A percentile compares a stretch with the other conserved stretches of the same genome.
These are phyloP conservation scores for Atethmia centrago DNA, from an alignment of 2,888 invertebrate species.

Conservation along the genomic window DNA sequence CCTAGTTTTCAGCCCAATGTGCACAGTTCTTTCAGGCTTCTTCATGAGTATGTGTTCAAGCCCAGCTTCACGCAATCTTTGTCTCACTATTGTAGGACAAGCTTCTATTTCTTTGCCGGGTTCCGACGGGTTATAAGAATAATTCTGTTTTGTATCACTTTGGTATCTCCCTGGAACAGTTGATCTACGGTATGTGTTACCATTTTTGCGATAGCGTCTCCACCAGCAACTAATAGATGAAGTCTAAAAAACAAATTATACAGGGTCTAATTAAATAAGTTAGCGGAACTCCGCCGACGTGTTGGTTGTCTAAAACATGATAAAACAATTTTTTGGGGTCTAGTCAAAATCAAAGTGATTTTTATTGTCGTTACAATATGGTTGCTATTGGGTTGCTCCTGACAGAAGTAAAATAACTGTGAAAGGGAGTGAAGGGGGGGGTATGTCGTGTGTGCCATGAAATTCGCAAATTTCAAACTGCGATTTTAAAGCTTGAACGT, in stretches of 20 bases:
- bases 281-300: background rate
- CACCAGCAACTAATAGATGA: conserved; percentile 10
- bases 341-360: no score
- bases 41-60: conserved; percentile 27
- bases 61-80: background rate
- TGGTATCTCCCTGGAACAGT: background rate
- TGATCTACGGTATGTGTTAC: background rate
- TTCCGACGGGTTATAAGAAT: fast-evolving
- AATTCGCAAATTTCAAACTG: no score
- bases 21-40: background rate
- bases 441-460: no score
- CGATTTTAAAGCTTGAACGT: no score
- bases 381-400: no score
- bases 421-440: no score
- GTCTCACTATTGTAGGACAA: conserved; percentile 2
- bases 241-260: background rate
- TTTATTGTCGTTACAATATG: no score
- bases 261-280: background rate
- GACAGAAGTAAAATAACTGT: no score
- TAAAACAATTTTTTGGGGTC: no score
- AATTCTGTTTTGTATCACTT: background rate
- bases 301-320: no score
- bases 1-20: no score
- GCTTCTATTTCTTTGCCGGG: background rate
- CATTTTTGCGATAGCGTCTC: conserved; percentile 9